These are phyloP conservation scores for Hycleus phaleratus DNA, from an alignment of 1,140 invertebrate species.

Conservation along the genomic window DNA sequence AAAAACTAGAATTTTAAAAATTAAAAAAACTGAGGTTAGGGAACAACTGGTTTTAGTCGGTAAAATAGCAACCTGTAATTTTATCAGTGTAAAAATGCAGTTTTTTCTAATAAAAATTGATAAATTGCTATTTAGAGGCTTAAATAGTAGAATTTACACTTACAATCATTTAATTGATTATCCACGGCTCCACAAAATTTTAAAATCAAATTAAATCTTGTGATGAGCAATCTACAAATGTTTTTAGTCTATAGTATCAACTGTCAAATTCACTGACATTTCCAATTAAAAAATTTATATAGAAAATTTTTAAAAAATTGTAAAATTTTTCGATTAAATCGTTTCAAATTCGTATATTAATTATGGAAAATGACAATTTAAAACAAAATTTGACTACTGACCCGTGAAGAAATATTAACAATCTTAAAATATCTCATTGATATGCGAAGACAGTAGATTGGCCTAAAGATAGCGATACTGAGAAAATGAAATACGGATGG, in stretches of 20 bases:
- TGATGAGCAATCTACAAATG: too few species aligned
- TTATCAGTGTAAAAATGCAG: too few species aligned
- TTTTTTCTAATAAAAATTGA: too few species aligned
- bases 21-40: neutral
- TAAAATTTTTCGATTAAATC: neutral
- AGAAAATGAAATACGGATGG: too few species aligned
- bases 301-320: neutral
- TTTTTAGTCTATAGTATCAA: too few species aligned
- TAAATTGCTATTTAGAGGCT: too few species aligned
- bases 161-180: too few species aligned
- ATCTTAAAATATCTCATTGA: slow-evolving; percentile 26
- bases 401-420: slow-evolving; percentile 12
- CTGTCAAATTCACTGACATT: slow-evolving; percentile 5
- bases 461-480: neutral
- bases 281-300: neutral
- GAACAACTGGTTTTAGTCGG: too few species aligned
- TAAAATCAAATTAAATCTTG: too few species aligned
- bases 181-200: too few species aligned
- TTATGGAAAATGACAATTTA: slow-evolving; percentile 8
- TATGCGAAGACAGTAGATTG: slow-evolving; percentile 33
- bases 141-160: too few species aligned
- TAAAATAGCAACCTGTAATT: too few species aligned
- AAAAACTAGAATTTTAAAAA: neutral
- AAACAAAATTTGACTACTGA: slow-evolving; percentile 18
- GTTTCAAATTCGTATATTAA: neutral